Percentiles rank a stretch among this genome's conserved stretches.
phyloP scores from a whole-genome alignment of 1,140 invertebrate genomes.

The Archegozetes longisetosus region DNA sequence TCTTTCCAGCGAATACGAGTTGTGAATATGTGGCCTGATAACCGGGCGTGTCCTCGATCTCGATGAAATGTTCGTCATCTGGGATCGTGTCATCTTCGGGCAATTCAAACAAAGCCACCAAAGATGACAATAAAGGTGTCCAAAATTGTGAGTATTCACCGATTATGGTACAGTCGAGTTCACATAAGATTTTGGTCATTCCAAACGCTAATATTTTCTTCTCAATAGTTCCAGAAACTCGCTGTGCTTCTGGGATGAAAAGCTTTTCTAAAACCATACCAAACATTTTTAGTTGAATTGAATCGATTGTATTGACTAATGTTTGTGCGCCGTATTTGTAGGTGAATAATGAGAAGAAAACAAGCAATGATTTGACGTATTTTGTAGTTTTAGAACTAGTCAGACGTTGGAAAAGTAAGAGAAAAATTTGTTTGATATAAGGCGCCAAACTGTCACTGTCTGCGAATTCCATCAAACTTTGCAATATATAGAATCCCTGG shows the following conservation, averaged over 20 bases:
- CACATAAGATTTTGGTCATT: constrained; percentile 63
- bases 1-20: constrained; percentile 60
- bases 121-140: constrained; percentile 44
- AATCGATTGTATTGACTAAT: constrained; percentile 61
- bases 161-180: constrained; percentile 45
- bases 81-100: constrained; percentile 58
- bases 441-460: constrained; percentile 45
- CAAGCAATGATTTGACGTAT: constrained; percentile 66
- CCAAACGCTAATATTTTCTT: constrained; percentile 77
- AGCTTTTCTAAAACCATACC: constrained; percentile 80
- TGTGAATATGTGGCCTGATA: constrained; percentile 81
- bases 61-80: constrained; percentile 69
- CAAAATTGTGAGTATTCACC: constrained; percentile 47
- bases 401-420: constrained; percentile 75
- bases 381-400: constrained; percentile 86
- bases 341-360: constrained; percentile 72
- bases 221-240: constrained; percentile 61
- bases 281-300: constrained; percentile 80
- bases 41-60: constrained; percentile 63
- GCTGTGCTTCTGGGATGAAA: constrained; percentile 65
- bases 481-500: constrained; percentile 81
- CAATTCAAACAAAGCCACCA: constrained; percentile 73
- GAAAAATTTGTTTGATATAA: constrained; percentile 73
- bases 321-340: constrained; percentile 53
- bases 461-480: constrained; percentile 59